A percentile compares a stretch with the other conserved stretches of the same genome.
phyloP scores from a whole-genome alignment of 2,888 invertebrate genomes.

The Tridacna crocea region DNA sequence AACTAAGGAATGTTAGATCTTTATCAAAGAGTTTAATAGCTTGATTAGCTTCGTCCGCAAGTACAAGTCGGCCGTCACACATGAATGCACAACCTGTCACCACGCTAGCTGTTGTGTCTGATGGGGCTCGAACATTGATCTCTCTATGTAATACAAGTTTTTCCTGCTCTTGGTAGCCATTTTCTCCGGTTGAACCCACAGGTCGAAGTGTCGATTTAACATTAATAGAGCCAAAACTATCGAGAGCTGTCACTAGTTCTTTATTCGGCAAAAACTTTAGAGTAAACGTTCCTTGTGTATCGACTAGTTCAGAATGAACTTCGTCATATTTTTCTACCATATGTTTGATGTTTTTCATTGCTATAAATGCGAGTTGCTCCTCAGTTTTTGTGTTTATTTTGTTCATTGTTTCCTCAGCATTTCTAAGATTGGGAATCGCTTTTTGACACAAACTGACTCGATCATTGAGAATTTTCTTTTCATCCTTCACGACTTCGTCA shows the following conservation, averaged over 20 bases:
- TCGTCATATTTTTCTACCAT: conserved; percentile 40
- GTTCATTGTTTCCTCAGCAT: conserved; percentile 35
- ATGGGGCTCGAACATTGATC: conserved; percentile 40
- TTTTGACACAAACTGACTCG: conserved; percentile 45
- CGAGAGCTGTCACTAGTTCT: conserved; percentile 33
- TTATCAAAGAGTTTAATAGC: conserved; percentile 38
- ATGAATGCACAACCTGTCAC: conserved; percentile 51
- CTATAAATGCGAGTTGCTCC: conserved; percentile 44
- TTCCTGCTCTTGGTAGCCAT: not conserved
- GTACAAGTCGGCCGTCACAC: conserved; percentile 33
- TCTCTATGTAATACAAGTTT: conserved; percentile 38
- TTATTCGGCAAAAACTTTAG: conserved; percentile 48
- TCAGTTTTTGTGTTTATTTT: conserved; percentile 25
- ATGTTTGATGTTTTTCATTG: conserved; percentile 31
- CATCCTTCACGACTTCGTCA: conserved; percentile 45
- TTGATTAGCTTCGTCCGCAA: conserved; percentile 52
- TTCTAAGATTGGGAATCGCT: conserved; percentile 38
- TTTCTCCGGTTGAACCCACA: conserved; percentile 12
- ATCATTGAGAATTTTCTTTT: conserved; percentile 36
- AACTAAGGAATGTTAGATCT: conserved; percentile 14
- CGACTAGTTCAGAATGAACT: conserved; percentile 41
- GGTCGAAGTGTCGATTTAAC: conserved; percentile 52
- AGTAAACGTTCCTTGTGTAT: conserved; percentile 41
- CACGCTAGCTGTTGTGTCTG: conserved; percentile 38
- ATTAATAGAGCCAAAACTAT: conserved; percentile 53